Evolutionary conservation across 2,113 vertebrate genomes (phyloP), one percentile per base, ranked within the genome.

Genomic region (Apeltes quadracus): DNA sequence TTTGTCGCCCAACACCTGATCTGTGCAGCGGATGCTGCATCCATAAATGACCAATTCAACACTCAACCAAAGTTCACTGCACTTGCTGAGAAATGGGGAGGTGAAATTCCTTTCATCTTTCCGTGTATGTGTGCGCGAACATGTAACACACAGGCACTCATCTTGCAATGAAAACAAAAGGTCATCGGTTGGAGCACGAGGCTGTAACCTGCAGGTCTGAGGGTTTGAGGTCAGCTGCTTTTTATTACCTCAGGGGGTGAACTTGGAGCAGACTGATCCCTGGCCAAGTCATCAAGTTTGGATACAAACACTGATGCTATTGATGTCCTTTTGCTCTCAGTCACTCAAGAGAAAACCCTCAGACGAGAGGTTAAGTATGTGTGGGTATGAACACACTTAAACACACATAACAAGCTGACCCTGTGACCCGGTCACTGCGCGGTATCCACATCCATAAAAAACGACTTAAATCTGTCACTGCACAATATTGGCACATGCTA

Each of bases 201-300:
- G 76, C 68, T 79, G 70, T 87, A 86, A 89, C 86, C 88, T 89
- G 69, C 78, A 78, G 69, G 71, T 81, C 72, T 84, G 78, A 83
- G 77, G 71, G 83, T 87, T 89, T 88, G 82, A 88, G 83, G 75
- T 93, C 92, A 94, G 88, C 80, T 90, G 90, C 83, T 90, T 92
- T 87, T 81, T 85, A 92, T 92, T 92, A 92, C 78, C 68, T 69
- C 66, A 15, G 56, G 38, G 53, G 71, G 61, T 76, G 71, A 85
- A 90, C 81, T 76, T 57, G 63, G 74, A 81, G 85, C 27, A 2
- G 68, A 79, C 77, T 69, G 44, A 93, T 94, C 94, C 81, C 85
- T 10, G 65, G n/a, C 65, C 15, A 36, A 75, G 71, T 80, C 85
- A 88, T 83, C 63, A 84, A 53, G n/a, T 81, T 80, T 84, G 86